These are phyloP conservation scores for Enteromius thamalakanensis DNA, from an alignment of 2,797 vertebrate genomes.

Conservation along the genomic window DNA sequence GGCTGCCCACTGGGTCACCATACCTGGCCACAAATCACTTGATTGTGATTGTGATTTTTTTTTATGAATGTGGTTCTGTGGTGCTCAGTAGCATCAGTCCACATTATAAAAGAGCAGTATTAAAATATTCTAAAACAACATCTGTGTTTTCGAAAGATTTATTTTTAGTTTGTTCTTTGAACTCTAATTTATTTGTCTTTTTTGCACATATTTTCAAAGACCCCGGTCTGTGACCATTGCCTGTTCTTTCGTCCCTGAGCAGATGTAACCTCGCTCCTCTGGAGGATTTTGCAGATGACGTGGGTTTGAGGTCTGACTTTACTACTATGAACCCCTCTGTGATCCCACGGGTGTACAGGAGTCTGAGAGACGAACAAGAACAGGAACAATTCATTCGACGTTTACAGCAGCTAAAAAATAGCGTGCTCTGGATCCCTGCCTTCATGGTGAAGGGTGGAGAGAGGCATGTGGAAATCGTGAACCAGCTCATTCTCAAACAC, in stretches of 20 bases:
- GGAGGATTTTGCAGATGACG: slow-evolving; percentile 83
- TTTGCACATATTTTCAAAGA: slow-evolving; percentile 5
- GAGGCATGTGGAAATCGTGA: slow-evolving; percentile 86
- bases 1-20: too few species aligned
- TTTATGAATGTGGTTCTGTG: not conserved
- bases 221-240: slow-evolving; percentile 40
- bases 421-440: slow-evolving; percentile 89
- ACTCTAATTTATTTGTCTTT: not conserved
- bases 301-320: slow-evolving; percentile 89
- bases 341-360: slow-evolving; percentile 86
- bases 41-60: too few species aligned
- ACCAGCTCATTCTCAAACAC: slow-evolving; percentile 85
- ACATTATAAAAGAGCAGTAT: not conserved
- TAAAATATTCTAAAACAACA: not conserved
- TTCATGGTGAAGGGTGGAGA: slow-evolving; percentile 92
- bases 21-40: too few species aligned
- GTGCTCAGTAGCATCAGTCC: not conserved
- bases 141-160: not conserved
- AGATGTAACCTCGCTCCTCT: slow-evolving; percentile 90
- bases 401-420: slow-evolving; percentile 85
- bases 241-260: slow-evolving; percentile 50
- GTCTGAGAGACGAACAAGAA: slow-evolving; percentile 83
- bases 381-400: slow-evolving; percentile 83
- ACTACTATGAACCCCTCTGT: slow-evolving; percentile 93
- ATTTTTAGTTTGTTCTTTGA: not conserved